These are phyloP conservation scores for Molorchus minor DNA, from an alignment of 2,888 invertebrate genomes.

Conservation along the genomic window DNA sequence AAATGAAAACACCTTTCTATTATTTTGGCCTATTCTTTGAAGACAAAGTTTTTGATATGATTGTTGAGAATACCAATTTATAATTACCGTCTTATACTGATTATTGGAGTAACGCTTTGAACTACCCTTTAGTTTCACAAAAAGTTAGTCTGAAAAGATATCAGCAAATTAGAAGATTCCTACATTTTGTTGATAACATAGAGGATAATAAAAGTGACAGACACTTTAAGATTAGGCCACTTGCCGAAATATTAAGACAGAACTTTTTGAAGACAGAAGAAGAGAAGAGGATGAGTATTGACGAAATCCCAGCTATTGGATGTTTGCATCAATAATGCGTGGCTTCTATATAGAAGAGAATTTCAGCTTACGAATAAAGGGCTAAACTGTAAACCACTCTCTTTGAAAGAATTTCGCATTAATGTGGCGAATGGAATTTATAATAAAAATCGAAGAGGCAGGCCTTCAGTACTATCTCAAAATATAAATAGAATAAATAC, in stretches of 20 bases:
- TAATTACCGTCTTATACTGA: too few relatives aligned
- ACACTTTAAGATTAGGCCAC: conserved; percentile 31
- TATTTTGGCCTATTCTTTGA: too few relatives aligned
- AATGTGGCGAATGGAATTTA: background rate
- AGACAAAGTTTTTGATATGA: too few relatives aligned
- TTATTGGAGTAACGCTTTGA: conserved; percentile 39
- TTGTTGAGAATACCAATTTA: too few relatives aligned
- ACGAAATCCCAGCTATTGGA: conserved; percentile 24
- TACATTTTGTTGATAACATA: conserved; percentile 36
- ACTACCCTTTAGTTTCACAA: conserved; percentile 12
- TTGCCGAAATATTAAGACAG: conserved; percentile 27
- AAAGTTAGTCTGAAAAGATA: conserved; percentile 41
- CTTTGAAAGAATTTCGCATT: conserved; percentile 10
- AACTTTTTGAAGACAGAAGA: conserved; percentile 32
- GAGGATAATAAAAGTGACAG: conserved; percentile 23
- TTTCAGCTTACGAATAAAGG: conserved; percentile 5
- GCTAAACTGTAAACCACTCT: conserved; percentile 1
- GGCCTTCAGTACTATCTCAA: background rate
- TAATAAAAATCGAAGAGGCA: background rate
- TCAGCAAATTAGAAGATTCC: conserved; percentile 32
- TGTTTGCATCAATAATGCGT: background rate
- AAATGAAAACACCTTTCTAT: too few relatives aligned
- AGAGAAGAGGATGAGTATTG: conserved; percentile 25
- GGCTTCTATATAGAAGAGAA: background rate
- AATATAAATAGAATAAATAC: conserved; percentile 1